Percentiles rank a stretch among this genome's conserved stretches.
Conservation (phyloP, 1,140 invertebrate genomes). For the Colletes gigas region DNA sequence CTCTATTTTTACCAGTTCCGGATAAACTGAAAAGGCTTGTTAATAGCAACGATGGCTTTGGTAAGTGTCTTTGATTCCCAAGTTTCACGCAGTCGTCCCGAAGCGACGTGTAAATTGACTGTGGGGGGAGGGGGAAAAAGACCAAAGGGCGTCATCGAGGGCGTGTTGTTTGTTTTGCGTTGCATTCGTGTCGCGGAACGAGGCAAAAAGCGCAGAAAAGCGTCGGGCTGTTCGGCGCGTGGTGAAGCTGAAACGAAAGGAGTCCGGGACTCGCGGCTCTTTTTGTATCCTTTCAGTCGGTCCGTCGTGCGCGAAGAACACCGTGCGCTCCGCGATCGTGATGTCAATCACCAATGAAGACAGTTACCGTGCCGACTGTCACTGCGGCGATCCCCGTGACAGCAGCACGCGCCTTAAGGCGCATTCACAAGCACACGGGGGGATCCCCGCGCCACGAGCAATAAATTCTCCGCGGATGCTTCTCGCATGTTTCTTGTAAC, state of each 20-base stretch:
- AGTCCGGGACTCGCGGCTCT: slow-evolving; percentile 26
- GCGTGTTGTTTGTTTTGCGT: background rate
- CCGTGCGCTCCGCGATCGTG: slow-evolving; percentile 41
- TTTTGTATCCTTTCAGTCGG: slow-evolving; percentile 27
- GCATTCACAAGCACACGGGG: slow-evolving; percentile 36
- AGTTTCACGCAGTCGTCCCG: too few relatives aligned
- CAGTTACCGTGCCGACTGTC: slow-evolving; percentile 48
- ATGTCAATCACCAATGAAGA: slow-evolving; percentile 64
- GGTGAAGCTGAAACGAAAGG: slow-evolving; percentile 30
- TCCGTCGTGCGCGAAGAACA: background rate
- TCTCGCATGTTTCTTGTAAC: slow-evolving; percentile 16
- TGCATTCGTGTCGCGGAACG: background rate
- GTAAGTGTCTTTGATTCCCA: too few relatives aligned
- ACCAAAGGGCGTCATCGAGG: too few relatives aligned
- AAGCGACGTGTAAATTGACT: too few relatives aligned
- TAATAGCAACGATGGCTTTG: too few relatives aligned
- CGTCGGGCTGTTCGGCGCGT: slow-evolving; percentile 2
- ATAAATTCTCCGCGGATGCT: slow-evolving; percentile 23
- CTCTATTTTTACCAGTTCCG: too few relatives aligned
- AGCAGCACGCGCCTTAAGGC: slow-evolving; percentile 53
- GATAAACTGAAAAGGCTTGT: too few relatives aligned
- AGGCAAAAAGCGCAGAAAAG: slow-evolving; percentile 11
- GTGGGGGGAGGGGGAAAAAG: too few relatives aligned
- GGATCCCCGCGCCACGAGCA: background rate
- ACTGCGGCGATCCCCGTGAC: slow-evolving; percentile 32